Base-by-base conservation (phyloP, 2,888 invertebrate genomes). In the Merodon equestris region DNA sequence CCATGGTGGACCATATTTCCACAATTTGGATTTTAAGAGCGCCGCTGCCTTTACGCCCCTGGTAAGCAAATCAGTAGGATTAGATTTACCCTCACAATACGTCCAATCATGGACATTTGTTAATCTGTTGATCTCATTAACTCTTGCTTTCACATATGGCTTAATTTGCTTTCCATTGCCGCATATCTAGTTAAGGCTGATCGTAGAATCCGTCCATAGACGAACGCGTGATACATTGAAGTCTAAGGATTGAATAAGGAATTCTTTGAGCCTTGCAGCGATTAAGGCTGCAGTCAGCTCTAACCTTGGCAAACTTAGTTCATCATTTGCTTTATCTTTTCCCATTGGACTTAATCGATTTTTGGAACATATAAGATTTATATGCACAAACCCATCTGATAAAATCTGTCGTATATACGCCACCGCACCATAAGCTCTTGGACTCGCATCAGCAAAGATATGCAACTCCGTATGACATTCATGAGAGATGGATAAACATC, bases 401-500 rank as follows among this genome's bases (percentile, higher is more conserved):
- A 45, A 58, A 18, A 12, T 44, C 17, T 38, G 38, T 10, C 45
- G n/a, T 19, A 58, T 45, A 13, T 58, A 58, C 12, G 58, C 19
- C n/a, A 58, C 58, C n/a, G 27, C 58, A 19, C 45, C 58, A 38
- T 45, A 58, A 10, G 45, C 58, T 45, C 27, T 58, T n/a, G 58
- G 58, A 45, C 45, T 58, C 7, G 44, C 58, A 17, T 58, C 58
- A 5, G 58, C 45, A 58, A 58, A 58, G 19, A 58, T 58, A 40
- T 58, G 44, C 45, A 42, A 13, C 15, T 57, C 57, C 14, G 9
- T n/a, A n/a, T 3, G n/a, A 40, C n/a, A n/a, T n/a, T 15, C 45
- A 45, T 9, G 5, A 15, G 14, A 15, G 15, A 10, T 17, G 14
- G 45, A 45, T 15, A 45, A 4, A 15, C 15, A 45, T 15, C 45